Conservation (phyloP, 2,113 vertebrate genomes). For the Potamarius usumacintae region DNA sequence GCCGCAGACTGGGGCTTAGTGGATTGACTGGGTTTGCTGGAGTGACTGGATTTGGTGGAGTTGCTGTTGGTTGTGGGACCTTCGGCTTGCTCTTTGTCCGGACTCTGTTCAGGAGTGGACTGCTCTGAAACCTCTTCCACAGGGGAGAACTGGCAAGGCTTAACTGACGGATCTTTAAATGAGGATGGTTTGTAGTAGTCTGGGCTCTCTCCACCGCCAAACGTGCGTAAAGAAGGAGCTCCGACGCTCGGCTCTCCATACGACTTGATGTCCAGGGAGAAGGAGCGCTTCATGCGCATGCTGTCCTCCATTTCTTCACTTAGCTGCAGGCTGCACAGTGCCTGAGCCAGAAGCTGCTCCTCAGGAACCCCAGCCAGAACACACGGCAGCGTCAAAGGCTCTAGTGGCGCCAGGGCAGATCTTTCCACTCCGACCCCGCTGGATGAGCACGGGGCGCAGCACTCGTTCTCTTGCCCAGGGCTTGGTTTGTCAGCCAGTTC, state of each 20-base stretch:
- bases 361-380: conserved; percentile 55
- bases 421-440: not conserved
- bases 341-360: conserved; percentile 75
- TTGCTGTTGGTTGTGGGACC: conserved; percentile 45
- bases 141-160: conserved; percentile 88
- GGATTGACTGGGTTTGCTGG: conserved; percentile 45
- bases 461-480: not conserved
- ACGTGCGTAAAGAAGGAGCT: conserved; percentile 58
- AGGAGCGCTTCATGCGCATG: conserved; percentile 85
- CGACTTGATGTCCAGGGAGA: conserved; percentile 91
- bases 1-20: conserved; percentile 53
- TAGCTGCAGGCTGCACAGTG: conserved; percentile 79
- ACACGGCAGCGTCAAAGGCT: conserved; percentile 64
- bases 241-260: conserved; percentile 60
- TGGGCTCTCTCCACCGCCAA: conserved; percentile 64
- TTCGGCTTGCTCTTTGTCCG: conserved; percentile 76
- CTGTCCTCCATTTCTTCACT: conserved; percentile 79
- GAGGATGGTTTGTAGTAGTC: conserved; percentile 78
- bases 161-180: conserved; percentile 75
- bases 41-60: conserved; percentile 59
- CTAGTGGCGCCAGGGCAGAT: conserved; percentile 12
- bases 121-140: conserved; percentile 91
- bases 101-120: conserved; percentile 82
- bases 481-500: conserved; percentile 10
- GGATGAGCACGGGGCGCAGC: not conserved